Base-by-base conservation (phyloP, 2,113 vertebrate genomes). In the Manacus vitellinus region DNA sequence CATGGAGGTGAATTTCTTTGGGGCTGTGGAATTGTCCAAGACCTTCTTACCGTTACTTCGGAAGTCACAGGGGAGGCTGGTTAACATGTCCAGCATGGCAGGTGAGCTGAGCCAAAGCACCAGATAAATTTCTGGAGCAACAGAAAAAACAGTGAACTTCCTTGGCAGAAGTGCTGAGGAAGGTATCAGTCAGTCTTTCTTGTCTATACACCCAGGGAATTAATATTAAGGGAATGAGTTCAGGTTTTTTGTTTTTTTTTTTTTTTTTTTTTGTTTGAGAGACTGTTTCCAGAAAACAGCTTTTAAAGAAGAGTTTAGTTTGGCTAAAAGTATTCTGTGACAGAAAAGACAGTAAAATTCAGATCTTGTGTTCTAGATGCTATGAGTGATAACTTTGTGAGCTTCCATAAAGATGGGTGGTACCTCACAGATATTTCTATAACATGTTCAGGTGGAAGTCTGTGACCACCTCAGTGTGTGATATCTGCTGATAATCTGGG, bases 1-100 rank as follows among this genome's bases (percentile, higher is more conserved):
- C 94, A 95, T 99, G 98, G 98, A 98, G 2, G 98, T 99, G 68
- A 99, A 99, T 96, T 99, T 99, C 97, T 98, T 99, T 2, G 98
- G 98, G 10, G 93, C 98, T 0, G 98, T 99, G 43, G 91, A 97
- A 56, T 88, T 99, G 85, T 98, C 98, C 2, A 98, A 99, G 96
- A 91, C 93, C 8, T 99, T 99, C 95, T 59, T 99, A 67, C 98
- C 99, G 0, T 88, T 99, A 80, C 98, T 99, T 27, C 96, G 99
- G 61, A 98, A 96, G 68, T 97, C 98, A 7, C 98, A 74, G 95
- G 99, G 99, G 70, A 98, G 99, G 90, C 92, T 99, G 39, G 96
- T 99, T 76, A 99, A 98, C 43, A 16, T 99, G 66, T 98, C 98
- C 84, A 99, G 99, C 94, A 76, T 99, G 97, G 98, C 97, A 96